Evolutionary conservation across 2,797 vertebrate genomes (phyloP).

Genomic region (Arremon brunneinucha): DNA sequence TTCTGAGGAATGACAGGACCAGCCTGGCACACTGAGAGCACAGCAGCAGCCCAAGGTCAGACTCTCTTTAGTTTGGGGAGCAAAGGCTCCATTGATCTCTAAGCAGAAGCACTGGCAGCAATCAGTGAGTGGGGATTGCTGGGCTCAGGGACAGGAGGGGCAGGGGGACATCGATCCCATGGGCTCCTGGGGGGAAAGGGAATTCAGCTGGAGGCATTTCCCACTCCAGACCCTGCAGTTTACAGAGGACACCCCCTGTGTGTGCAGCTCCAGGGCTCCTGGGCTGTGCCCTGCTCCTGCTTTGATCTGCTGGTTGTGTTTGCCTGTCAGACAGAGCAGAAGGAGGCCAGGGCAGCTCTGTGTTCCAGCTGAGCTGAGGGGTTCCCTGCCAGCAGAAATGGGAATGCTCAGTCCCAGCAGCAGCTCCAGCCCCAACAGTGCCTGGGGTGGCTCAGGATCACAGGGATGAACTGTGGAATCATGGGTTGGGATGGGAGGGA

Average conservation of each 20-base stretch:
- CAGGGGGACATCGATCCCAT: background rate
- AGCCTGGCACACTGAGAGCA: background rate
- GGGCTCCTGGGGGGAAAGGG: background rate
- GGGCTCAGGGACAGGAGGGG: background rate
- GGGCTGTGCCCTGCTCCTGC: background rate
- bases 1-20: conserved; percentile 14
- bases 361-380: background rate
- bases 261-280: background rate
- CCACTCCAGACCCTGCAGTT: background rate
- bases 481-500: background rate
- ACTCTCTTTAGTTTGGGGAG: background rate
- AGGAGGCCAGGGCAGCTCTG: background rate
- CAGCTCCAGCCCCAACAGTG: background rate
- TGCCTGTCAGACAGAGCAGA: background rate
- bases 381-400: background rate
- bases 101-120: conserved; percentile 52
- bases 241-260: background rate
- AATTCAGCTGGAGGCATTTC: background rate
- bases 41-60: background rate
- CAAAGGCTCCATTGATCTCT: conserved; percentile 43
- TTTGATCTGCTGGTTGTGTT: background rate
- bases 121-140: background rate
- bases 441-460: background rate
- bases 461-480: background rate
- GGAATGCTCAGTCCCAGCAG: background rate